Base-by-base conservation (phyloP, 1,140 invertebrate species). In the Hyphantria cunea region DNA sequence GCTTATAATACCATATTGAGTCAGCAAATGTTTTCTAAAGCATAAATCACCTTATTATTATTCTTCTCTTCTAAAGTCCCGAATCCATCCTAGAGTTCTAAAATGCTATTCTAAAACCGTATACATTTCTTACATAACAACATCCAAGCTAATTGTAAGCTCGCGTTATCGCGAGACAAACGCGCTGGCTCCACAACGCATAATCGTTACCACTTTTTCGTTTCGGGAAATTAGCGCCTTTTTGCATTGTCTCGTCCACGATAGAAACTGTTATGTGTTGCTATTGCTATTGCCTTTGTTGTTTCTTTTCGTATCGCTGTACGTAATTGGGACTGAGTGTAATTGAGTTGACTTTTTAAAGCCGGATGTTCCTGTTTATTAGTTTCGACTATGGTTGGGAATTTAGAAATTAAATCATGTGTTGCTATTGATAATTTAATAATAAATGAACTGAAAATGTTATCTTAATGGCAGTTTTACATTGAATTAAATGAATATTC, bases 131-230 rank as follows among this genome's bases (percentile, higher is more conserved):
- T 34, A 80, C 73, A 86, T 84, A 75, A 80, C 45, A 12, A 76
- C 74, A 54, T 85, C 81, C 86, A 37, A 67, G 82, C 85, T 89
- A 89, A 89, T 87, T 87, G 86, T 89, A 86, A 89, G 86, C 85
- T 84, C 77, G 69, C 86, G 84, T 89, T 89, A 89, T 89, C 86
- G 84, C 78, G 84, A 89, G 84, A 89, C 84, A 89, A 89, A 89
- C 84, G 86, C 75, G 84, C 77, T 82, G 76, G 77, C 72, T 73
- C 76, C 75, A 76, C 82, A 83, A 86, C 86, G 83, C 86, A 89
- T 89, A 89, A 89, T 84, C 86, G 82, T 89, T 89, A 85, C 81
- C 79, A 85, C 78, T 87, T 86, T 89, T 89, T 86, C 83, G 86
- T 87, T 87, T 85, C 81, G 78, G 66, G 74, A 85, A 86, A 89